phyloP scores from a whole-genome alignment of 2,113 vertebrate genomes.

The Eupsittula cactorum region DNA sequence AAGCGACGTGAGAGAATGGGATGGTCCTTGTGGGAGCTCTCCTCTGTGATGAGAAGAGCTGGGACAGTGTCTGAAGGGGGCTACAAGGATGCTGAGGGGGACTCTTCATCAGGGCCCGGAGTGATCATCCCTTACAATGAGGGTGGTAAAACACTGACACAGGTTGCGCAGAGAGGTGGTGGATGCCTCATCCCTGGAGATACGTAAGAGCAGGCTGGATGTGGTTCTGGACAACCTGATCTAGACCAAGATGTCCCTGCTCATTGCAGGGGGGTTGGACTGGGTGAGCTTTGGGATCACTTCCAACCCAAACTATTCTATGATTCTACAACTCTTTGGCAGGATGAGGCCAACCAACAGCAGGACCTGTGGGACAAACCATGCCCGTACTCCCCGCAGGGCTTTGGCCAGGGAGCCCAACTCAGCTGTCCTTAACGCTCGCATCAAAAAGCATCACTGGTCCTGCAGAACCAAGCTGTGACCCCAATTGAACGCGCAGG shows the following conservation, averaged over 20 bases:
- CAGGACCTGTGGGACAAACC: neutral
- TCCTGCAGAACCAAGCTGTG: fast-evolving
- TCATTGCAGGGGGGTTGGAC: neutral
- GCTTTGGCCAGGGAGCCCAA: neutral
- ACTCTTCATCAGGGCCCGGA: neutral
- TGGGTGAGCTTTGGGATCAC: neutral
- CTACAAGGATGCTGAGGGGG: neutral
- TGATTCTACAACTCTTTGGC: neutral
- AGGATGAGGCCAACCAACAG: neutral
- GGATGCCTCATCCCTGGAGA: neutral
- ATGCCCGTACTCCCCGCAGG: too few species aligned
- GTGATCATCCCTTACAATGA: neutral
- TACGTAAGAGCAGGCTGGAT: neutral
- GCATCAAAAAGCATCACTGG: neutral
- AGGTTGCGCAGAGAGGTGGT: neutral
- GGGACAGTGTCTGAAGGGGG: neutral
- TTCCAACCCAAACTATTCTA: neutral
- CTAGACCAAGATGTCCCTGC: neutral
- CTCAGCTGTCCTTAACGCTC: neutral
- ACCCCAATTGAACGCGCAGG: fast-evolving
- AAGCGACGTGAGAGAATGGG: fast-evolving
- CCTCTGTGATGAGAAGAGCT: neutral
- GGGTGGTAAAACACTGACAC: neutral
- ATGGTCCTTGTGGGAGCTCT: neutral
- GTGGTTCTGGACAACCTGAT: neutral